Evolutionary conservation across 2,888 invertebrate species (phyloP), one percentile per base, ranked within the genome.

Genomic region (Ganaspis brasiliensis): DNA sequence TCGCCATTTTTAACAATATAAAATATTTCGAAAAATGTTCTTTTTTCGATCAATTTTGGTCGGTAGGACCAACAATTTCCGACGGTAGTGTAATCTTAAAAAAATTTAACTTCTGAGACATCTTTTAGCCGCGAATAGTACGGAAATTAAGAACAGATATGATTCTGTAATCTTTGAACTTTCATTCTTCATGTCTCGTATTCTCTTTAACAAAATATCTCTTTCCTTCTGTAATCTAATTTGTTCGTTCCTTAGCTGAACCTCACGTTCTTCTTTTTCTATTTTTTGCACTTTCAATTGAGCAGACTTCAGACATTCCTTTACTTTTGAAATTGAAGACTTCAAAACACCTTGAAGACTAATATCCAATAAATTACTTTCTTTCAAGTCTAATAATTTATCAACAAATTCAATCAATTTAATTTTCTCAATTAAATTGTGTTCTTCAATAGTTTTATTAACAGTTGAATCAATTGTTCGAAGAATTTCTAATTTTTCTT

Each of bases 401-500:
- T 61, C 61, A n/a, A 61, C 35, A 16, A 61, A 61, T 35, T 61
- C 19, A 35, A 61, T 61, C 8, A 61, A 35, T 35, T 61, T 61
- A 9, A 16, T n/a, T 35, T 19, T 61, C 10, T 61, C 19, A 1
- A 61, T 2, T 19, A 61, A 19, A 61, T 61, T 35, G 2, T 61
- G 2, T 9, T 35, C 16, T 16, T 16, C n/a, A 6, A 61, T 61
- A 0, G n/a, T 9, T 9, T 10, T 16, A 2, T 19, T 3, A 37
- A 61, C 16, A 8, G n/a, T 2, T 3, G 19, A 6, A 61, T 61
- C 37, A 16, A 61, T 61, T 16, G 3, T 9, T 16, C 35, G 4
- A 35, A 61, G 16, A 35, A 10, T 8, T 1, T 35, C 19, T n/a
- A 61, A 3, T 35, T 31, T 61, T 4, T 16, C 10, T 31, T 31